Base-by-base conservation (phyloP, 2,113 vertebrate species). In the Alosa alosa region DNA sequence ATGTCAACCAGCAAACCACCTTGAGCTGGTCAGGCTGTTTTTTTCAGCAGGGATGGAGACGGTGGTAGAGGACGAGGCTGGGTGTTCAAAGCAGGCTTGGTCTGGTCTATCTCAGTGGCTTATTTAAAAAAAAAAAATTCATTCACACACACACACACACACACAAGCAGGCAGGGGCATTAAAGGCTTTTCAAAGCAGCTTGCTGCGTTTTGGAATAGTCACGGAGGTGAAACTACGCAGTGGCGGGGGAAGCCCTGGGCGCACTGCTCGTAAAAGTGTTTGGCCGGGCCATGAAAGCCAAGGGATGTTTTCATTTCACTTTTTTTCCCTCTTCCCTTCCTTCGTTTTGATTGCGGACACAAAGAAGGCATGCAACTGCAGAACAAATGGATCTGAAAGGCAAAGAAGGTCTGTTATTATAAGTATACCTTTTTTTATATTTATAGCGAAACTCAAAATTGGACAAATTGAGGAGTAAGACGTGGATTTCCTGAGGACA, bases 291-390 rank as follows among this genome's bases (percentile, higher is more conserved):
- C 49, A 84, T 89, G 49, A 90, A 92, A 84, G 49, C 0, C 0
- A 18, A 83, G 57, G 22, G 64, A 89, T 87, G 39, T 89, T 87
- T 86, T 88, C 49, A 72, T 90, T 91, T 90, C 82, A 92, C 83
- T 91, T 85, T 88, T 83, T 91, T 83, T 68, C 84, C 60, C n/a
- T 7, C 7, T 4, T 68, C 64, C n/a, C 9, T 68, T 9, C n/a
- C 64, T 10, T 17, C 75, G 57, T 3, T 8, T 82, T 75, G 82
- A 89, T 90, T 88, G 89, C 87, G 84, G 86, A 83, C 85, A 49
- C 41, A 22, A 82, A 68, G 20, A 89, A 91, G 81, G 72, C 83
- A 87, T 44, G 84, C 82, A 85, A 87, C 6, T 49, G 55, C 60
- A 72, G 41, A 17, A 22, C 52, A 10, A 83, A 89, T 85, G 83